Percentiles rank a stretch among this genome's conserved stretches.
These are phyloP conservation scores for Burhinus bistriatus DNA, from an alignment of 2,113 vertebrate genomes.

Conservation along the genomic window DNA sequence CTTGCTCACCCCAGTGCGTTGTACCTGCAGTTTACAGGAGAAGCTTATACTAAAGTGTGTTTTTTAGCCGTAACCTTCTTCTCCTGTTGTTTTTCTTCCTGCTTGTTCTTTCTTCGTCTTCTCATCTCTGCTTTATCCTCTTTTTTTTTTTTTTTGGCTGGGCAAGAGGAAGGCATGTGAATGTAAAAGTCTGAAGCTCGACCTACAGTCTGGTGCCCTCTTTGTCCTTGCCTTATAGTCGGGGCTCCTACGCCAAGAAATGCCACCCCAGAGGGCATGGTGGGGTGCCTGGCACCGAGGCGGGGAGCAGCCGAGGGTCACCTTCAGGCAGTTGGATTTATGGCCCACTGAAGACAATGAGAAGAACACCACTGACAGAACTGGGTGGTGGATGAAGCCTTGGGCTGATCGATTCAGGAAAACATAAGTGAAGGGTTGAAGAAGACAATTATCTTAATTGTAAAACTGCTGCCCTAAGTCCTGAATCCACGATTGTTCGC, in stretches of 20 bases:
- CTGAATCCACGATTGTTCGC: accelerated
- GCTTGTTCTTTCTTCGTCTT: background rate
- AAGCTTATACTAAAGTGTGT: background rate
- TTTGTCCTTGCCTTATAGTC: background rate
- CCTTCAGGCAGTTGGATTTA: background rate
- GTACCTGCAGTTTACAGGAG: background rate
- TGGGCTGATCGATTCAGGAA: background rate
- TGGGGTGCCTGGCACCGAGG: background rate
- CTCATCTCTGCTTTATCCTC: background rate
- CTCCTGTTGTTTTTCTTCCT: background rate
- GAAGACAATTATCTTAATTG: background rate
- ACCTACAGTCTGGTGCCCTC: accelerated
- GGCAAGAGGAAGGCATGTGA: background rate
- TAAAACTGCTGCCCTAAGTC: background rate
- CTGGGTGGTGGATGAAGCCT: background rate
- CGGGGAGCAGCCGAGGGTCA: background rate
- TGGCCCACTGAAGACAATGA: background rate
- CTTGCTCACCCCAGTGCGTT: accelerated
- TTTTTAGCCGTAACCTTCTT: background rate
- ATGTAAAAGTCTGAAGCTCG: background rate
- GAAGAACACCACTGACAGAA: background rate
- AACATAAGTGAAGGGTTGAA: background rate
- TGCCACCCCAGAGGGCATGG: background rate
- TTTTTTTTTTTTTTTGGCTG: no score
- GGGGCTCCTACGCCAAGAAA: background rate